Evolutionary conservation across 2,888 invertebrate genomes (phyloP), one percentile per base, ranked within the genome.

Genomic region (Amblyteles armatorius): DNA sequence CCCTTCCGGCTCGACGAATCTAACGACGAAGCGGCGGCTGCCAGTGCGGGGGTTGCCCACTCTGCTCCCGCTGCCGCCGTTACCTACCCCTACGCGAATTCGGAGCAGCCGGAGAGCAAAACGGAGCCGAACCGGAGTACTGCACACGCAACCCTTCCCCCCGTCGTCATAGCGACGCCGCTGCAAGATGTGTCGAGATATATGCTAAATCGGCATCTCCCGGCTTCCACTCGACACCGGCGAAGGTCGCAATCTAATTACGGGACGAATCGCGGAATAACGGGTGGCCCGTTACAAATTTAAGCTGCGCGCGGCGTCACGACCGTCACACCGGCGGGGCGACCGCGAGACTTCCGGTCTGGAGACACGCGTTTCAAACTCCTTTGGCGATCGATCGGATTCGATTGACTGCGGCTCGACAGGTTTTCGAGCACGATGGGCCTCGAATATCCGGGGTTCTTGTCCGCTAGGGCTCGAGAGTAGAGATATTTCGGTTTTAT

Each of bases 151-250:
- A 85, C 85, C 85, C 85, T 82, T 85, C 73, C 84, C 73, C 84
- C 60, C 73, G 85, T 85, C 85, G 85, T 82, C 85, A 85, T 85
- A 80, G 85, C 85, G 79, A 85, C 85, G 65, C 78, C 71, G 44
- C 74, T 68, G 74, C 85, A 82, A 85, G 85, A 85, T 85, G 85
- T 82, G 82, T 85, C 85, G 73, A 77, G 82, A 85, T 85, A 85
- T 85, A 85, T 85, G 79, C 74, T 73, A 82, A 85, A 85, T 82
- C 81, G 22, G 50, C 65, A 71, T 22, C 11, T 72, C 71, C 68
- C 73, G 57, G 22, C n/a, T 63, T 48, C 50, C 63, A 52, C 71
- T 22, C 67, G 36, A 73, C 29, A 63, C 48, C 50, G 22, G 29
- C 80, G 63, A 81, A 84, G 72, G 73, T 77, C 78, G 60, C 36